Evolutionary conservation across 2,797 vertebrate species (phyloP), one percentile per base, ranked within the genome.

Genomic region (Columba guinea): DNA sequence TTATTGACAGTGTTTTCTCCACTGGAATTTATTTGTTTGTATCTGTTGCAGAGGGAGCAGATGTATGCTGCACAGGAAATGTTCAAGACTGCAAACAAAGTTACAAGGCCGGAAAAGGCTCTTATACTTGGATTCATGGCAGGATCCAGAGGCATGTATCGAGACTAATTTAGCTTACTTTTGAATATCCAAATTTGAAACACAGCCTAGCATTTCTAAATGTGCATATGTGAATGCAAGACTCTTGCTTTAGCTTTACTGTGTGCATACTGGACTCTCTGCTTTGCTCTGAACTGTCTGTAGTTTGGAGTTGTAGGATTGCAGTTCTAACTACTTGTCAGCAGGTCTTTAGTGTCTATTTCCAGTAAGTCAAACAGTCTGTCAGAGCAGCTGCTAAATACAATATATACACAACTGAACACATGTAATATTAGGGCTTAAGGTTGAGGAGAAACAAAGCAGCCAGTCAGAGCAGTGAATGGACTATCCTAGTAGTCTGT

Each of bases 1-100:
- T 41, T 46, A 46, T 46, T 79, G 30, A 12, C 37, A 78, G 16
- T 16, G n/a, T 70, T 89, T 95, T 79, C 56, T 82, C 30, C 16
- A 8, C 68, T 85, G 53, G 30, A 92, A 74, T 49, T 85, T 8
- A 4, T 46, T 68, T 78, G 2, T 71, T 71, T 91, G 4, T 90
- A 7, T 95, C 39, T 93, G 32, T 92, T 97, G 77, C 98, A 99
- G 99, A 98, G 98, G 95, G 99, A 99, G 96, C 99, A 99, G 97
- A 99, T 99, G 98, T 99, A 98, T 59, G 99, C 99, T 1, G 99
- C 99, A 14, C 99, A 99, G 97, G 99, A 99, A 97, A 99, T 99
- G 99, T 99, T 99, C 98, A 99, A 99, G 98, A 99, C 99, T 0
- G 99, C 99, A 97, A 99, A 99, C 98, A 99, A 99, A 97, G 99